Percentiles rank a stretch among this genome's conserved stretches.
These are phyloP conservation scores for Polylopha cassiicola DNA, from an alignment of 2,888 invertebrate species.

Conservation along the genomic window DNA sequence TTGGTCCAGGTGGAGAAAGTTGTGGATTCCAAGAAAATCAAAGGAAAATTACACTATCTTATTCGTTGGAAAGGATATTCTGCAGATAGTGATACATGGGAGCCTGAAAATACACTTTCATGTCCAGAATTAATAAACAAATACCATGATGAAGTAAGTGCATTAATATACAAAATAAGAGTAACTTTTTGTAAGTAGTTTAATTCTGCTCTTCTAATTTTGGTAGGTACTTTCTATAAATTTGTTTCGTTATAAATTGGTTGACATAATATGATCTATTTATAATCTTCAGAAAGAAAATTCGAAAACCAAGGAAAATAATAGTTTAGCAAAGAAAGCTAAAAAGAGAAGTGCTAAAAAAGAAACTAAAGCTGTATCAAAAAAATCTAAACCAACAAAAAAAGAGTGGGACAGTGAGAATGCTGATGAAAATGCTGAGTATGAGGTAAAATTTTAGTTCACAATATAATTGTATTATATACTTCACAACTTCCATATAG, in stretches of 20 bases:
- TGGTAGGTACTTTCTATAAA: constrained; percentile 13
- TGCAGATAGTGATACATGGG: constrained; percentile 85
- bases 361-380: constrained; percentile 45
- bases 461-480: neutral
- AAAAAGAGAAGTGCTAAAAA: constrained; percentile 51
- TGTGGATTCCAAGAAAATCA: constrained; percentile 81
- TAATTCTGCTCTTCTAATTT: too few relatives aligned
- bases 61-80: constrained; percentile 88
- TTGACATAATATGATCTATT: constrained; percentile 7
- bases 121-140: constrained; percentile 81
- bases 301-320: constrained; percentile 46
- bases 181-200: neutral
- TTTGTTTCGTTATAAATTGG: constrained; percentile 1
- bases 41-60: constrained; percentile 81
- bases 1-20: constrained; percentile 83
- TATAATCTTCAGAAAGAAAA: constrained; percentile 52
- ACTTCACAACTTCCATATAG: neutral
- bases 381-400: constrained; percentile 46
- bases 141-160: constrained; percentile 60
- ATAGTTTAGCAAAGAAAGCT: constrained; percentile 36
- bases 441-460: constrained; percentile 78
- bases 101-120: constrained; percentile 82
- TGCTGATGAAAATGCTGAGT: constrained; percentile 78
- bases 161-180: neutral
- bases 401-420: constrained; percentile 56